Evolutionary conservation across 1,140 invertebrate genomes (phyloP), one percentile per base, ranked within the genome.

Genomic region (Anthonomus grandis): DNA sequence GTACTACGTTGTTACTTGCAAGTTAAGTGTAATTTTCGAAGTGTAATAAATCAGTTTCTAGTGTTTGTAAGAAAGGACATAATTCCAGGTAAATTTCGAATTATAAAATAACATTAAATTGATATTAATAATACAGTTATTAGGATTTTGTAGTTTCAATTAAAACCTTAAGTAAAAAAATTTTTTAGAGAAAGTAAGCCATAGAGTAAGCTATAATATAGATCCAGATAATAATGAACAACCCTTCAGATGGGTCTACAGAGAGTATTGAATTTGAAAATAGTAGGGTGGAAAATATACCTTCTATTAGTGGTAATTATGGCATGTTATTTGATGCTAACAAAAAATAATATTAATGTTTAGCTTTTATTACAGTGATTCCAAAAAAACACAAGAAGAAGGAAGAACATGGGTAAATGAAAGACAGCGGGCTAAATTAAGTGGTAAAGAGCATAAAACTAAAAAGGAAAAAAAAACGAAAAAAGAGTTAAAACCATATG

Each of bases 361-460:
- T 19, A 2, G 17, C n/a, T 18, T 44, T 44, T 44, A 44, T 44
- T 1, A 31, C 27, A 44, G 41, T 44, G 15, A 44, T 1, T 21
- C 41, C n/a, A 44, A 44, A 44, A n/a, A 44, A 44, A 44, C 9
- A 44, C 41, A 10, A 44, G 41, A 44, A 44, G 23, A 44, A 13
- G 27, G 27, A 44, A 44, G 18, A 21, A 44, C 1, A 44, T 27
- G 41, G 41, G n/a, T 21, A n/a, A 19, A 44, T 44, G 41, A 44
- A 44, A n/a, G n/a, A n/a, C n/a, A n/a, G 13, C 19, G 18, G 18
- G 41, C 19, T 44, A 19, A 21, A 19, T 18, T 44, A 44, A 44
- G 41, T 44, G 41, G n/a, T n/a, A n/a, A n/a, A n/a, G n/a, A n/a
- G n/a, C n/a, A n/a, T n/a, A n/a, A n/a, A n/a, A n/a, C n/a, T n/a